phyloP scores from a whole-genome alignment of 2,113 vertebrate species.

The Pseudorectes ferrugineus region DNA sequence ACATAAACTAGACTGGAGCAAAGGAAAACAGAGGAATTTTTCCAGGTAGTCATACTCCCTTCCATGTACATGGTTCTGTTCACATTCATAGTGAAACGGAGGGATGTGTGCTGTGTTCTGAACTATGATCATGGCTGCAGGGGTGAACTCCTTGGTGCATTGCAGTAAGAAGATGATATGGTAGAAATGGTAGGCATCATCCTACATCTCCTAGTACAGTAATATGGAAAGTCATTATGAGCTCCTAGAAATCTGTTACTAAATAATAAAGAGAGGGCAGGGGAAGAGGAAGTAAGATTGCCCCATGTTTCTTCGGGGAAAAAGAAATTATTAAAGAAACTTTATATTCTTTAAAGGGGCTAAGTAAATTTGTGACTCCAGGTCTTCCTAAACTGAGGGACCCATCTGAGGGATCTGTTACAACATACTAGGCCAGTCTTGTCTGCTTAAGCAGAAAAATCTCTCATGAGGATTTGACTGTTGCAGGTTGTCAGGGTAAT shows the following conservation, averaged over 20 bases:
- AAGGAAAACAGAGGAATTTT: background rate
- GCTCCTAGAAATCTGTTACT: background rate
- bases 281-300: background rate
- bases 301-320: background rate
- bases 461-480: background rate
- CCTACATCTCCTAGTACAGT: background rate
- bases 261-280: too few relatives aligned
- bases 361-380: background rate
- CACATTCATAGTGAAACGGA: background rate
- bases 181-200: background rate
- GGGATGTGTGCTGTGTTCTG: background rate
- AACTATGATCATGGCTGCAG: background rate
- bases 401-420: background rate
- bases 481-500: background rate
- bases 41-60: background rate
- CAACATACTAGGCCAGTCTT: background rate
- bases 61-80: rapidly evolving
- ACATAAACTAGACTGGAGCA: background rate
- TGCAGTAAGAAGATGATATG: background rate
- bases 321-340: background rate
- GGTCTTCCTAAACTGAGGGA: background rate
- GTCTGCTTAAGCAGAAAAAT: background rate
- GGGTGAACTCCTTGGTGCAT: background rate
- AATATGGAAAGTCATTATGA: background rate
- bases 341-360: background rate